Evolutionary conservation across 2,888 invertebrate genomes (phyloP).

Genomic region (Rhagium mordax): DNA sequence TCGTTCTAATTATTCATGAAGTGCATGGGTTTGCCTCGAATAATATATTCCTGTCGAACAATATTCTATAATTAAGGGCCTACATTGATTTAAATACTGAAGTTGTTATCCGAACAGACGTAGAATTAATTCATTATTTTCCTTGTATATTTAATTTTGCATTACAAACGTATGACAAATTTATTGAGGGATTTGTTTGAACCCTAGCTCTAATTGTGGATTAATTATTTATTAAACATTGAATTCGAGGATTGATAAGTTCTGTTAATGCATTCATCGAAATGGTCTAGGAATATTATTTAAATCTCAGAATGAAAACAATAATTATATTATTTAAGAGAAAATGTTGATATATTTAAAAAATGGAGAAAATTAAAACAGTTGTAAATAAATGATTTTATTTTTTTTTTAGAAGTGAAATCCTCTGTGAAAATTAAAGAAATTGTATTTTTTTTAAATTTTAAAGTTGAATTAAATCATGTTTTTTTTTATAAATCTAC

Average conservation of each 20-base stretch:
- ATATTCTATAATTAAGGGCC: slow-evolving; percentile 33
- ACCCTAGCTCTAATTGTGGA: neutral
- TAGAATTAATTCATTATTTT: slow-evolving; percentile 3
- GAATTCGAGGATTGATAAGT: neutral
- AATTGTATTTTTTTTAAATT: too few species aligned
- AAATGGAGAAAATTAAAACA: too few species aligned
- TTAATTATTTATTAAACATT: neutral
- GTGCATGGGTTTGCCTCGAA: slow-evolving; percentile 44
- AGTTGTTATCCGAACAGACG: neutral
- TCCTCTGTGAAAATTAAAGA: too few species aligned
- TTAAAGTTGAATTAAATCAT: too few species aligned
- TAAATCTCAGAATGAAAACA: too few species aligned
- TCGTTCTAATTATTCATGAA: slow-evolving; percentile 56
- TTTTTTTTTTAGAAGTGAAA: too few species aligned
- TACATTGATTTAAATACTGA: slow-evolving; percentile 12
- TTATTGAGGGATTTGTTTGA: neutral
- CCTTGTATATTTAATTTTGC: neutral
- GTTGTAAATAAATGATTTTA: too few species aligned
- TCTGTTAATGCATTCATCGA: neutral
- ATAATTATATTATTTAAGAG: too few species aligned
- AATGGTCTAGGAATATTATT: too few species aligned
- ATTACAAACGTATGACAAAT: neutral
- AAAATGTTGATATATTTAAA: too few species aligned
- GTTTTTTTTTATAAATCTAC: too few species aligned
- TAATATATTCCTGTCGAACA: slow-evolving; percentile 28